A percentile compares a stretch with the other conserved stretches of the same genome.
Conservation (phyloP, 2,888 invertebrate species). For the Ophion ellenae region DNA sequence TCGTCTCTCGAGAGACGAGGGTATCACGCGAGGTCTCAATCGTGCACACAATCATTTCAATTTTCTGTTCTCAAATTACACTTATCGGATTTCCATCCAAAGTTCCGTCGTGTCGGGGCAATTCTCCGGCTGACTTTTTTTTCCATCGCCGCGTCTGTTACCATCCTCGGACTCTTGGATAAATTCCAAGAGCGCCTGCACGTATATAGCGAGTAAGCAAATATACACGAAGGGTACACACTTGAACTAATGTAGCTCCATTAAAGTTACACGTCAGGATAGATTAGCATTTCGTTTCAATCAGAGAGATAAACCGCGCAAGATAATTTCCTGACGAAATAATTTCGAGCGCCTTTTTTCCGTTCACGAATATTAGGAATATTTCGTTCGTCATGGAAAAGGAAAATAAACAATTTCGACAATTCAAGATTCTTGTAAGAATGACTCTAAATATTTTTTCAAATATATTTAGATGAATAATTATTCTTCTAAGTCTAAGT, state of each 20-base stretch:
- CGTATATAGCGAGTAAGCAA: constrained; percentile 4
- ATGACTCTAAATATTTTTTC: no score
- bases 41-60: constrained; percentile 41
- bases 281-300: constrained; percentile 20
- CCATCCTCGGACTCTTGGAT: constrained; percentile 46
- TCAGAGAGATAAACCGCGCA: not conserved
- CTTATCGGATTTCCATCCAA: constrained; percentile 8
- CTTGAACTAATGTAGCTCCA: constrained; percentile 16
- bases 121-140: constrained; percentile 43
- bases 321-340: not conserved
- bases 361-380: not conserved
- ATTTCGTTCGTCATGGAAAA: not conserved
- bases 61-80: constrained; percentile 11
- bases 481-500: no score
- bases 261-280: constrained; percentile 18
- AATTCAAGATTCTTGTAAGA: no score
- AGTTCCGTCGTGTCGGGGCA: constrained; percentile 36
- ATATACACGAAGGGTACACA: constrained; percentile 11
- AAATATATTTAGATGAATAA: no score
- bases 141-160: constrained; percentile 26
- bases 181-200: constrained; percentile 46
- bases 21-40: constrained; percentile 16
- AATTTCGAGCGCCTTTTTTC: not conserved
- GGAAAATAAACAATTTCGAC: not conserved
- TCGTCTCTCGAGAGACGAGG: not conserved